These are phyloP conservation scores for Maniola hyperantus DNA, from an alignment of 2,888 invertebrate species.

Conservation along the genomic window DNA sequence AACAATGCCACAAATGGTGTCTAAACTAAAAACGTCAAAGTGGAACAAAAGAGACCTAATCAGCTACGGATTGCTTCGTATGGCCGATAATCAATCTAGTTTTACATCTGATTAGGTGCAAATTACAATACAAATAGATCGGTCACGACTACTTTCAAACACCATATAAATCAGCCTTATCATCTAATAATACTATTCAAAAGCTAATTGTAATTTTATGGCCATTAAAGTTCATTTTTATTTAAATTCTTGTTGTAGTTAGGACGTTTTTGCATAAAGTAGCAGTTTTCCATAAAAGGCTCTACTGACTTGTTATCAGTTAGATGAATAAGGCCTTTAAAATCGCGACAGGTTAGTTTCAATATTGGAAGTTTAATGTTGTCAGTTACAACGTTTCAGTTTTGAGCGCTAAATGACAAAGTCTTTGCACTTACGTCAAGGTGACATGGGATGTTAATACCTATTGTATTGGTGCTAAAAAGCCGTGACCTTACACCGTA, in stretches of 20 bases:
- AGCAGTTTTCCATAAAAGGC: conserved; percentile 48
- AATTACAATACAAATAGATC: conserved; percentile 79
- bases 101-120: conserved; percentile 80
- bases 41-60: conserved; percentile 63
- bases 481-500: conserved; percentile 77
- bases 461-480: conserved; percentile 78
- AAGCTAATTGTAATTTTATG: conserved; percentile 25
- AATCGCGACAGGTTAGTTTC: conserved; percentile 48
- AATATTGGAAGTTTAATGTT: conserved; percentile 35
- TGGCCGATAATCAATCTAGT: conserved; percentile 78
- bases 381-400: conserved; percentile 46
- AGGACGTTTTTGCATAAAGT: conserved; percentile 39
- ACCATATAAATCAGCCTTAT: conserved; percentile 20
- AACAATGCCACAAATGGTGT: conserved; percentile 59
- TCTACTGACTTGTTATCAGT: conserved; percentile 42
- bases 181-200: not conserved
- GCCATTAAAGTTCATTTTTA: conserved; percentile 28
- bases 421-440: conserved; percentile 71
- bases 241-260: conserved; percentile 26
- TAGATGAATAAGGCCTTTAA: conserved; percentile 52
- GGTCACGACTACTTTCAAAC: conserved; percentile 64
- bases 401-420: conserved; percentile 49
- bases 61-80: conserved; percentile 55
- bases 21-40: conserved; percentile 50
- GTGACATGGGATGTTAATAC: conserved; percentile 78